Conservation (phyloP, 2,888 invertebrate species). For the Tetanocera ferruginea region DNA sequence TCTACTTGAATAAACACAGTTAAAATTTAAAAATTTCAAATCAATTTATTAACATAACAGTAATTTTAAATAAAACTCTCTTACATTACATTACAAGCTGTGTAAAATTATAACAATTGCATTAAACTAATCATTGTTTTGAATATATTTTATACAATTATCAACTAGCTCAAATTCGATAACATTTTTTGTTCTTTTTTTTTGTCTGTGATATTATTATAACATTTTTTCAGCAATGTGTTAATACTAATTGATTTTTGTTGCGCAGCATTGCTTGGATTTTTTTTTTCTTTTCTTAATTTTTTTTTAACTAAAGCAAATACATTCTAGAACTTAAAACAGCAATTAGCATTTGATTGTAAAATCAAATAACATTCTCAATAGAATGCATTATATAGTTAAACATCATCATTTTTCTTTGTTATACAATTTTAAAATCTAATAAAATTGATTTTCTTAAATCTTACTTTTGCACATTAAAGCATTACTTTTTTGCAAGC, state of each 20-base stretch:
- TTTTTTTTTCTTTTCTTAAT: background rate
- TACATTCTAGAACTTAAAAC: background rate
- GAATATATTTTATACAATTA: background rate
- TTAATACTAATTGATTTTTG: conserved; percentile 4
- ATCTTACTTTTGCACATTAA: background rate
- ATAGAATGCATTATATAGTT: background rate
- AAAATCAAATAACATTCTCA: conserved; percentile 6
- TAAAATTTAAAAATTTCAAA: no score
- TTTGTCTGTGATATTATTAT: background rate
- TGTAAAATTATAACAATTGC: no score
- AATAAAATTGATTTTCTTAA: background rate
- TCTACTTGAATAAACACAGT: no score
- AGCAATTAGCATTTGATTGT: background rate
- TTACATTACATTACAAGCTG: no score
- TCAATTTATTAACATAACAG: no score
- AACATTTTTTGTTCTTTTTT: background rate
- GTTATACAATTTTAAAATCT: background rate
- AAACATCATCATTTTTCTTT: background rate
- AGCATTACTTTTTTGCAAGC: background rate
- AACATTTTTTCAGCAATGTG: background rate
- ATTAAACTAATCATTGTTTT: background rate
- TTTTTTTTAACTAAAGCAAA: background rate
- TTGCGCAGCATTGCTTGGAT: background rate
- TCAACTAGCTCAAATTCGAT: background rate
- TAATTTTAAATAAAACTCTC: no score